phyloP scores from a whole-genome alignment of 2,888 invertebrate species.

The Dasypogon diadema region DNA sequence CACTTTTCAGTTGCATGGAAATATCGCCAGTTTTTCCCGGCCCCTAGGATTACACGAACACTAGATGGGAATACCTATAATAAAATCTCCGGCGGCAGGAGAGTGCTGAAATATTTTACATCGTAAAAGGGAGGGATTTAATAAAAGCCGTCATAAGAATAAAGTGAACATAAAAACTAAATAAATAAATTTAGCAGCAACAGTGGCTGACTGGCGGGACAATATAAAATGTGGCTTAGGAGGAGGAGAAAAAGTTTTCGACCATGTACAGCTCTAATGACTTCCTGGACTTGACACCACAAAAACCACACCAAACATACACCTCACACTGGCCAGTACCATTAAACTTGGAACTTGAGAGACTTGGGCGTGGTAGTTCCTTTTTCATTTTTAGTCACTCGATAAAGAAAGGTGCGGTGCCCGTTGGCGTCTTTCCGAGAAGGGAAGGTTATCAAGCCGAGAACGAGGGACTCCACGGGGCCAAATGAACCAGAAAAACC shows the following conservation, averaged over 20 bases:
- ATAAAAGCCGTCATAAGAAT: neutral
- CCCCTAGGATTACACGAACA: neutral
- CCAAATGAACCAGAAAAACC: neutral
- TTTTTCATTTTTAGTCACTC: conserved; percentile 30
- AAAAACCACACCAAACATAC: conserved; percentile 41
- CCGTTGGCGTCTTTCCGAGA: conserved; percentile 6
- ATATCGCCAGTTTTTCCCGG: neutral
- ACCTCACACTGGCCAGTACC: neutral
- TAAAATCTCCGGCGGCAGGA: neutral
- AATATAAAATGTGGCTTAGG: neutral
- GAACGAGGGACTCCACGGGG: neutral
- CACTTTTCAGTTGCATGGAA: neutral
- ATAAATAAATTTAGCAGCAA: conserved; percentile 24
- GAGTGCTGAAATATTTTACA: neutral
- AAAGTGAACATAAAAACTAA: neutral
- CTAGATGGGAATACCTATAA: neutral
- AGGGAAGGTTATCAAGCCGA: conserved; percentile 2
- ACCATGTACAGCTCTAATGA: conserved; percentile 46
- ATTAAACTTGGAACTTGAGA: conserved; percentile 24
- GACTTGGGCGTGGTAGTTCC: conserved; percentile 2
- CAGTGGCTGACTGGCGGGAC: conserved; percentile 20
- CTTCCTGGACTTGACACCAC: conserved; percentile 50
- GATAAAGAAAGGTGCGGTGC: conserved; percentile 46
- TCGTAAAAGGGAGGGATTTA: neutral
- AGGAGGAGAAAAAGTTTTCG: conserved; percentile 3